These are phyloP conservation scores for Setophaga petechia DNA, from an alignment of 2,113 vertebrate genomes.

Conservation along the genomic window DNA sequence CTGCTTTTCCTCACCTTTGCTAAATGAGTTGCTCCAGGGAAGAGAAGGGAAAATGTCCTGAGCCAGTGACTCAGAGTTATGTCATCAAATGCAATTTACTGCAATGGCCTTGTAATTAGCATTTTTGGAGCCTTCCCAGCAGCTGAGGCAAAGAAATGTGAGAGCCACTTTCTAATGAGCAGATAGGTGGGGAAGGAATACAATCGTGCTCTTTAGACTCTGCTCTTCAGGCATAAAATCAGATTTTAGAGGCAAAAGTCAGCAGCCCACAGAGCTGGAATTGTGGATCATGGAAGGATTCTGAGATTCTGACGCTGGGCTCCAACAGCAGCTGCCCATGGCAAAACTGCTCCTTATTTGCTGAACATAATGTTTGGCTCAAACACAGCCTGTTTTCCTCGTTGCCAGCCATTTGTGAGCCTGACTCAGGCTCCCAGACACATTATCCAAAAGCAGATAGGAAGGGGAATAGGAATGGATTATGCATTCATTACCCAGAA, in stretches of 20 bases:
- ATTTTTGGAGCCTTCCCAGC: background rate
- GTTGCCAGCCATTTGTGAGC: conserved; percentile 1
- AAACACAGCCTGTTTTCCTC: background rate
- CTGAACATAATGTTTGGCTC: conserved; percentile 35
- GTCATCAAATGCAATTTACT: background rate
- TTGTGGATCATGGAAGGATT: accelerated
- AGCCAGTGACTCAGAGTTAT: background rate
- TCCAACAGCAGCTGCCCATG: background rate
- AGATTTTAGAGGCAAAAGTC: background rate
- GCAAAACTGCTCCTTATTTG: conserved; percentile 7
- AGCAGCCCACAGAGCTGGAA: background rate
- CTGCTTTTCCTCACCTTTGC: background rate
- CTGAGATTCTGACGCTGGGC: background rate
- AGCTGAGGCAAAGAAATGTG: background rate
- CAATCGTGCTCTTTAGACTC: background rate
- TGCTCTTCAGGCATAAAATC: background rate
- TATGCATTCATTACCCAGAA: background rate
- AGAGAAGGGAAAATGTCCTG: background rate
- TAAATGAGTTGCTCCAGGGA: background rate
- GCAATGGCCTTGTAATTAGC: background rate
- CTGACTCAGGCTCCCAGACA: background rate
- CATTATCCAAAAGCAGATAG: background rate
- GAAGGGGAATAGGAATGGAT: background rate
- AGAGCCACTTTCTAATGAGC: background rate
- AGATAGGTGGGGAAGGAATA: background rate